phyloP scores from a whole-genome alignment of 2,797 vertebrate genomes.

The Chaetodon trifasciatus region DNA sequence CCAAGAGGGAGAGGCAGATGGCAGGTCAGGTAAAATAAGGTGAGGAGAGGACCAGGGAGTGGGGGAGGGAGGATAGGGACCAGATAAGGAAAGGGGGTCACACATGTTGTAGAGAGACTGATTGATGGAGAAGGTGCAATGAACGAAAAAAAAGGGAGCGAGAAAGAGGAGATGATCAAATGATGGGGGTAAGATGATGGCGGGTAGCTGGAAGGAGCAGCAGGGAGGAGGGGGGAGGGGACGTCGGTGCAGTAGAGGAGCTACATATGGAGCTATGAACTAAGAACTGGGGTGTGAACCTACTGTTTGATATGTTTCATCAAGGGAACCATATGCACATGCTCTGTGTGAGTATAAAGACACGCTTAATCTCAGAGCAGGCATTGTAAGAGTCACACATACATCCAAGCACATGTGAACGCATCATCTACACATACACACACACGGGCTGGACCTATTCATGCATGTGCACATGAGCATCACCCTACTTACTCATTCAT shows the following conservation, averaged over 20 bases:
- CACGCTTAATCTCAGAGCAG: not conserved
- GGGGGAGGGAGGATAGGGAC: not conserved
- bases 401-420: not conserved
- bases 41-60: slow-evolving; percentile 25
- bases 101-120: not conserved
- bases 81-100: slow-evolving; percentile 22
- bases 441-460: slow-evolving; percentile 18
- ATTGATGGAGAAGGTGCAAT: slow-evolving; percentile 2
- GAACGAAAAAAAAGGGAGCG: not conserved
- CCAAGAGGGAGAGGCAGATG: slow-evolving; percentile 67
- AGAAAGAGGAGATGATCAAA: slow-evolving; percentile 31
- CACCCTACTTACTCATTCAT: slow-evolving; percentile 51
- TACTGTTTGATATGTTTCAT: slow-evolving; percentile 29
- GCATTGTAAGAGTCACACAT: not conserved
- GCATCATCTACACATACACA: slow-evolving; percentile 14
- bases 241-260: slow-evolving; percentile 5
- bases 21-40: slow-evolving; percentile 63
- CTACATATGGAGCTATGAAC: not conserved
- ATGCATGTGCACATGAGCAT: slow-evolving; percentile 61
- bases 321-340: slow-evolving; percentile 3
- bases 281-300: slow-evolving; percentile 26
- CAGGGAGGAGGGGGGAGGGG: slow-evolving; percentile 33
- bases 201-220: slow-evolving; percentile 26
- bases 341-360: slow-evolving; percentile 3
- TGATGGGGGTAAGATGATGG: slow-evolving; percentile 22